Evolutionary conservation across 2,888 invertebrate species (phyloP), one percentile per base, ranked within the genome.

Genomic region (Cremastobaeus sp.): DNA sequence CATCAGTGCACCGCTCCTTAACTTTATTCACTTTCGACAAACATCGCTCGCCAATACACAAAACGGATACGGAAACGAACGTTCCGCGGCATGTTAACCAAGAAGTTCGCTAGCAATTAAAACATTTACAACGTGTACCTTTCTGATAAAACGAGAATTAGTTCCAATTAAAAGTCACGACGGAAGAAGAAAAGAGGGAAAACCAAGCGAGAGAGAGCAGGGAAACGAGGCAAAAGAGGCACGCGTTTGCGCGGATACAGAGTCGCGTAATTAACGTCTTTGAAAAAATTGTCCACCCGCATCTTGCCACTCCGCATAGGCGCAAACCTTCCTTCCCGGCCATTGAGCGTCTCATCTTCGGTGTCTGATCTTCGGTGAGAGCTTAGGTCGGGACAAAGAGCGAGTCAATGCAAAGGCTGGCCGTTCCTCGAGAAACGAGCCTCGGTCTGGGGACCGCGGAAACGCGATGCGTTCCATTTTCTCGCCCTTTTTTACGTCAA

Each of bases 351-450:
- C 18, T 17, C 20, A 18, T 62, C 28, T 34, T 62, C 21, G 32
- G n/a, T n/a, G n/a, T n/a, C 30, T 12, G 48, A 50, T 64, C 21
- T 34, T 1, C 12, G 54, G 30, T 8, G 50, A 45, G 69, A 39
- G 60, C 62, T 54, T 60, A 50, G 45, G 47, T 39, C 17, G 62
- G 55, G 60, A 60, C 32, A 8, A 21, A 39, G 55, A 12, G 70
- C 76, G 74, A 81, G 79, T 80, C 81, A 83, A 82, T 80, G 81
- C 81, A 78, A 77, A 79, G 80, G 80, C 79, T 79, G 9, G 9
- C 11, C 3, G 78, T 78, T 81, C 82, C 81, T 81, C 79, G 54
- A 37, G 69, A 74, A 57, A 70, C 78, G n/a, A n/a, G n/a, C n/a
- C n/a, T n/a, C n/a, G n/a, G n/a, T n/a, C n/a, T n/a, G n/a, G n/a